These are phyloP conservation scores for Ibidorhyncha struthersii DNA, from an alignment of 2,113 vertebrate genomes.

Conservation along the genomic window DNA sequence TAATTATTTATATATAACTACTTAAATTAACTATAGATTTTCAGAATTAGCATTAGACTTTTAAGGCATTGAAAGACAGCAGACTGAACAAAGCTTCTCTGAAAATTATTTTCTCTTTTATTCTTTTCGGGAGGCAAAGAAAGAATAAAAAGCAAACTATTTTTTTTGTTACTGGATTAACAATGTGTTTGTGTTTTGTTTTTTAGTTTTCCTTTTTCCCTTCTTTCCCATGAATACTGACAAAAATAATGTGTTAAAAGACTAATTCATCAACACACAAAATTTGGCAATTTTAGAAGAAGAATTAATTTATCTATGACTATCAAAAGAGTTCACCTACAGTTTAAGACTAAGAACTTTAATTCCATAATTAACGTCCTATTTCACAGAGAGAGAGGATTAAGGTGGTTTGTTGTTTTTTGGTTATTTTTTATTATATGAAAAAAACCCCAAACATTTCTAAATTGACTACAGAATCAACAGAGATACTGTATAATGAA, in stretches of 20 bases:
- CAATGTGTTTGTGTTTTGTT: background rate
- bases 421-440: background rate
- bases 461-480: background rate
- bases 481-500: background rate
- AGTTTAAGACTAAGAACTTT: background rate
- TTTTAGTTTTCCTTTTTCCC: background rate
- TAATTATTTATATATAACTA: background rate
- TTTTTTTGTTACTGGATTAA: background rate
- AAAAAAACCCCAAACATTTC: background rate
- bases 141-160: background rate
- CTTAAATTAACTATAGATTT: background rate
- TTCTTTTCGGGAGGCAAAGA: accelerated
- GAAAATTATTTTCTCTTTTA: background rate
- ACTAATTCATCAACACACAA: background rate
- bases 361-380: background rate
- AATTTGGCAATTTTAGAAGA: background rate
- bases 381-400: background rate
- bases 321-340: background rate
- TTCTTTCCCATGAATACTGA: background rate
- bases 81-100: background rate
- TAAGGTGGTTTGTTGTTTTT: background rate
- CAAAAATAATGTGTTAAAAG: background rate
- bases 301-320: background rate
- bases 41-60: background rate
- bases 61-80: background rate